Evolutionary conservation across 2,888 invertebrate genomes (phyloP).

Genomic region (Cheiracanthium punctorium): DNA sequence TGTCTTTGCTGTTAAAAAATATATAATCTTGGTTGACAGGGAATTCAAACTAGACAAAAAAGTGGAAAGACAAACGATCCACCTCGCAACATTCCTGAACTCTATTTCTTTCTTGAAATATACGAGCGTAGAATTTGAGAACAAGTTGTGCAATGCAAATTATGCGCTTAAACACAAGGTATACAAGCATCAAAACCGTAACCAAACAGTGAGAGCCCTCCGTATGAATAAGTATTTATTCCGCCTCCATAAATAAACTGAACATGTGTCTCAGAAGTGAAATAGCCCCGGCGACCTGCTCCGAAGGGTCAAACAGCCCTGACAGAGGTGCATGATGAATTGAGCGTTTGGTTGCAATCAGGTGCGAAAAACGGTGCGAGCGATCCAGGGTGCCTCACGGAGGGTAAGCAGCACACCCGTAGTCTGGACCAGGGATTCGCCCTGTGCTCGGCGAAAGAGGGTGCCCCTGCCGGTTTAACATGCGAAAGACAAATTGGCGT

Average conservation of each 20-base stretch:
- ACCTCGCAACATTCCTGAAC: too few species aligned
- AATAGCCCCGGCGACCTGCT: not conserved
- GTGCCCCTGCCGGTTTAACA: not conserved
- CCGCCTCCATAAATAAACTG: not conserved
- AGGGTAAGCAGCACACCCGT: constrained; percentile 6
- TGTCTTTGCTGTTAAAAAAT: too few species aligned
- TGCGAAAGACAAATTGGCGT: constrained; percentile 50
- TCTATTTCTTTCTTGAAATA: too few species aligned
- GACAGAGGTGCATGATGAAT: constrained; percentile 53
- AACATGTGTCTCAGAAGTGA: constrained; percentile 18
- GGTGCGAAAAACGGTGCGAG: constrained; percentile 50
- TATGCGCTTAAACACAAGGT: not conserved
- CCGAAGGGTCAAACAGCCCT: constrained; percentile 29
- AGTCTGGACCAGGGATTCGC: constrained; percentile 20
- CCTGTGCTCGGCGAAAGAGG: not conserved
- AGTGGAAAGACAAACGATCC: too few species aligned
- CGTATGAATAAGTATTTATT: constrained; percentile 10
- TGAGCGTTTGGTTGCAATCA: constrained; percentile 43
- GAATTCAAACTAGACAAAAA: too few species aligned
- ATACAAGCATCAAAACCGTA: not conserved
- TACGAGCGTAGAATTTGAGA: not conserved
- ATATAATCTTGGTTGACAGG: too few species aligned
- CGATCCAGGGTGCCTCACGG: constrained; percentile 32
- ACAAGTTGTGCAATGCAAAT: not conserved
- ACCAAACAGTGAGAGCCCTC: not conserved